Percentiles rank a stretch among this genome's conserved stretches.
phyloP scores from a whole-genome alignment of 1,140 invertebrate genomes.

The Drosophila asahinai region DNA sequence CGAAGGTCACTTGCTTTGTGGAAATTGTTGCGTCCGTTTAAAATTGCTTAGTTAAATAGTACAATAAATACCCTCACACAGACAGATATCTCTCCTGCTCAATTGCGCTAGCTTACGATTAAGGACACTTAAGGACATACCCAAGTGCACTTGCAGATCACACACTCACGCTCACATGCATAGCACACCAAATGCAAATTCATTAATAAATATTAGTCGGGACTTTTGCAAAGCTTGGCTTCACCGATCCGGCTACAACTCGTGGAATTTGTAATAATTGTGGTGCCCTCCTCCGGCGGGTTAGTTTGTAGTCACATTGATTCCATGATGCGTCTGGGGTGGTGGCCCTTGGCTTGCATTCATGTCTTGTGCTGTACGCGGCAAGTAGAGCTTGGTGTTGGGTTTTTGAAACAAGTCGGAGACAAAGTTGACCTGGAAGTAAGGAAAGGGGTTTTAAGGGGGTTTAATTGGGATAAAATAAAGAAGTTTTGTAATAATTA shows the following conservation, averaged over 20 bases:
- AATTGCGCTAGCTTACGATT: constrained; percentile 39
- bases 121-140: constrained; percentile 20
- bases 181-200: constrained; percentile 22
- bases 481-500: too few species aligned
- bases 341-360: constrained; percentile 4
- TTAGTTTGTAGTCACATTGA: constrained; percentile 62
- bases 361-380: constrained; percentile 68
- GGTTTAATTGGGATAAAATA: too few species aligned
- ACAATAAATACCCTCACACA: constrained; percentile 36
- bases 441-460: background rate
- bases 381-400: constrained; percentile 58
- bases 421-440: constrained; percentile 78
- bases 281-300: constrained; percentile 9
- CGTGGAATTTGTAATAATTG: constrained; percentile 67
- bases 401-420: constrained; percentile 70
- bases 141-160: constrained; percentile 46
- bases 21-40: constrained; percentile 27
- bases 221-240: constrained; percentile 33
- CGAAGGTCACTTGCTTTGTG: constrained; percentile 40
- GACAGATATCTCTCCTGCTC: constrained; percentile 6
- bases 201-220: constrained; percentile 26
- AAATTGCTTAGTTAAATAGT: constrained; percentile 38
- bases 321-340: constrained; percentile 18
- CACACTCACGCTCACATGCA: constrained; percentile 8
- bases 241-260: constrained; percentile 48